Conservation (phyloP, 2,888 invertebrate species). For the Sepioteuthis lessoniana region DNA sequence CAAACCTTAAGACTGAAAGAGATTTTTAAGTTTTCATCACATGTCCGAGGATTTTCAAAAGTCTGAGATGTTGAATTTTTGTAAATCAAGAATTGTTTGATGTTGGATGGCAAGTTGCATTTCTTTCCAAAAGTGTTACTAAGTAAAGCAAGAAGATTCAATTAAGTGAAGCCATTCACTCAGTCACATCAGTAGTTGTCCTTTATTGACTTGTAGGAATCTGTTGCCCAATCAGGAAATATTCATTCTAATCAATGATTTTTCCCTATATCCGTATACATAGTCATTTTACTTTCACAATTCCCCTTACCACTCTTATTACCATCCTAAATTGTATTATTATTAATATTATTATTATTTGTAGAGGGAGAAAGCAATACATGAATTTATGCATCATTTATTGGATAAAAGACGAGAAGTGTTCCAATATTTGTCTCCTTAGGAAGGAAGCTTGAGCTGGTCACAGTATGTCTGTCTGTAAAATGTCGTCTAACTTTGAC, state of each 20-base stretch:
- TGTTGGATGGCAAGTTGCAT: too few species aligned
- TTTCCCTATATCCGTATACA: background rate
- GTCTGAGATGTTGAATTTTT: too few species aligned
- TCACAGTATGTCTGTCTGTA: background rate
- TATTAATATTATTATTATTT: background rate
- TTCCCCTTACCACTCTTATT: background rate
- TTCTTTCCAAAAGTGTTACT: too few species aligned
- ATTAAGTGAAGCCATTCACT: too few species aligned
- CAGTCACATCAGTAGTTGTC: too few species aligned
- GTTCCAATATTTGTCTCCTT: background rate
- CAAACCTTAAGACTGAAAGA: too few species aligned
- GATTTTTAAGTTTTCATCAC: too few species aligned
- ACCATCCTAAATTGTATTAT: background rate
- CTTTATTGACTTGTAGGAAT: background rate
- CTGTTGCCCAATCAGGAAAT: background rate
- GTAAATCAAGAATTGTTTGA: too few species aligned
- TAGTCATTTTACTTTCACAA: background rate
- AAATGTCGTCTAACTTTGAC: constrained; percentile 23
- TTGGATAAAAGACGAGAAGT: background rate
- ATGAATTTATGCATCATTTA: background rate
- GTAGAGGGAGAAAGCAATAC: background rate
- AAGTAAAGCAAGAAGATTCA: too few species aligned
- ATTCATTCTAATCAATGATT: background rate
- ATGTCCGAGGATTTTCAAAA: too few species aligned
- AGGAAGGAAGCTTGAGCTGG: background rate